These are phyloP conservation scores for Poeciliopsis presidionis DNA, from an alignment of 2,797 vertebrate species.

Conservation along the genomic window DNA sequence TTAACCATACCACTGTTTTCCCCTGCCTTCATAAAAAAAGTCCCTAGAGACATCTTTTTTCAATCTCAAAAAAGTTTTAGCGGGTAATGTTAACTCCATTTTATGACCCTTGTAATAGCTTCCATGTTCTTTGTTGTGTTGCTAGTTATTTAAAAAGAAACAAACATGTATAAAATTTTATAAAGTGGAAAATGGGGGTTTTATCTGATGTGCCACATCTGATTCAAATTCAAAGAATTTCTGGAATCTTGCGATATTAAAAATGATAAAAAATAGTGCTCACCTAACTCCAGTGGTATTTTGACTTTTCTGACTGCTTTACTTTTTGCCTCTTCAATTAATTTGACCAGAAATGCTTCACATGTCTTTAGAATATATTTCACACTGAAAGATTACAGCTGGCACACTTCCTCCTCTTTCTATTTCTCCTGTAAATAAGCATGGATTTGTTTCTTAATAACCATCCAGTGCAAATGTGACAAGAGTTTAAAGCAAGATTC, in stretches of 20 bases:
- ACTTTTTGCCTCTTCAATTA: background rate
- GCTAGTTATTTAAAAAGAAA: background rate
- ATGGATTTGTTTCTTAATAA: background rate
- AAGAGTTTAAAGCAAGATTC: background rate
- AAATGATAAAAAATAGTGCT: background rate
- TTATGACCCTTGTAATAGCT: background rate
- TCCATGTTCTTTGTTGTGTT: background rate
- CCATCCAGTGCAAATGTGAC: background rate
- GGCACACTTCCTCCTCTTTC: background rate
- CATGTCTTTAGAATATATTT: background rate
- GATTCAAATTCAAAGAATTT: background rate
- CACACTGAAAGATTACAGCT: background rate
- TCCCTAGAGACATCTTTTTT: no score
- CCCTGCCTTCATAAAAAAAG: background rate
- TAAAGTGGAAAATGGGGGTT: background rate
- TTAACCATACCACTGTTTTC: background rate
- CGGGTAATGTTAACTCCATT: background rate
- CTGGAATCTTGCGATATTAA: background rate
- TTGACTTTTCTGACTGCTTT: background rate
- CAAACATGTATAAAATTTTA: background rate
- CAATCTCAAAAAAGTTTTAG: background rate
- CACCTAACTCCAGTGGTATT: background rate
- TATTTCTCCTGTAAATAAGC: background rate
- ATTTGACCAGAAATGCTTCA: background rate
- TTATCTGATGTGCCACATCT: background rate